Evolutionary conservation across 2,888 invertebrate species (phyloP).

Genomic region (Pristionchus arcanus): DNA sequence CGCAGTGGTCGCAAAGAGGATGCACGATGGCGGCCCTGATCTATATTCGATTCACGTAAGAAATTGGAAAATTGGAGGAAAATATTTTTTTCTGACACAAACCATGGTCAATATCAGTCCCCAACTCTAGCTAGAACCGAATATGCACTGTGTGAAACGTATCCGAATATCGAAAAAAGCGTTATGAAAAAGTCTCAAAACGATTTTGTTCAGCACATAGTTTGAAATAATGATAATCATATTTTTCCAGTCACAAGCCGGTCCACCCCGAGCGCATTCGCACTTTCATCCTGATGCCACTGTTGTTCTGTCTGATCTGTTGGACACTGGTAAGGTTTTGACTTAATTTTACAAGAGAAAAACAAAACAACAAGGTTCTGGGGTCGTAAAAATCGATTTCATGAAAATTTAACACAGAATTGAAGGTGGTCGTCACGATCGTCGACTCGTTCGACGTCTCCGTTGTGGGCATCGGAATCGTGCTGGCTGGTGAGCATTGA

Average conservation of each 20-base stretch:
- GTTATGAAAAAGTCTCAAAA: too few relatives aligned
- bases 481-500: conserved; percentile 46
- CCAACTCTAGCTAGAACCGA: too few relatives aligned
- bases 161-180: too few relatives aligned
- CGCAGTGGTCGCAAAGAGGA: conserved; percentile 76
- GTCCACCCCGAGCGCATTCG: conserved; percentile 72
- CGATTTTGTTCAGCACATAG: too few relatives aligned
- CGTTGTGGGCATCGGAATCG: conserved; percentile 58
- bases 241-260: conserved; percentile 56
- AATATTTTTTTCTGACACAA: too few relatives aligned
- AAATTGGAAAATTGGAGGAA: too few relatives aligned
- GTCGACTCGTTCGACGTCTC: conserved; percentile 67
- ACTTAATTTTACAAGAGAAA: background rate
- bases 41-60: conserved; percentile 68
- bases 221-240: background rate
- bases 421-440: conserved; percentile 67
- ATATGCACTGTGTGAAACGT: too few relatives aligned
- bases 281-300: conserved; percentile 73
- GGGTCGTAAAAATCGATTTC: background rate
- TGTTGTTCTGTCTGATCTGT: conserved; percentile 74
- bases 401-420: background rate
- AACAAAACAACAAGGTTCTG: background rate
- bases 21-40: conserved; percentile 76
- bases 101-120: too few relatives aligned
- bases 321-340: conserved; percentile 57